A percentile compares a stretch with the other conserved stretches of the same genome.
phyloP scores from a whole-genome alignment of 1,140 invertebrate genomes.

The Bombus huntii region DNA sequence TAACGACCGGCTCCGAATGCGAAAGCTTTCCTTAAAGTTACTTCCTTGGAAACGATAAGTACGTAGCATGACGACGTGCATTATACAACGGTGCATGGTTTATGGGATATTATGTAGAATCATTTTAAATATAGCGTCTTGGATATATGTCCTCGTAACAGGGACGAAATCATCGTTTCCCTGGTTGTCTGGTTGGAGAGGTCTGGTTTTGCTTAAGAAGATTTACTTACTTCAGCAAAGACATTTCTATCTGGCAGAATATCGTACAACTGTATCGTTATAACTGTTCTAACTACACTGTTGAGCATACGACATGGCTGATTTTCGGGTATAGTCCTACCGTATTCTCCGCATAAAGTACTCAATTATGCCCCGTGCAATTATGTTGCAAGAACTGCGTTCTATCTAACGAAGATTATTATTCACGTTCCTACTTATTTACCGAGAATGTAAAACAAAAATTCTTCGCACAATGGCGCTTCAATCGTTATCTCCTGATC shows the following conservation, averaged over 20 bases:
- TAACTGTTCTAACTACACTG: background rate
- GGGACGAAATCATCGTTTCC: background rate
- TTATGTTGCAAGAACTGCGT: background rate
- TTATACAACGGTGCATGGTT: background rate
- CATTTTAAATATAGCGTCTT: background rate
- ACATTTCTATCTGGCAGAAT: background rate
- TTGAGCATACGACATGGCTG: too few species aligned
- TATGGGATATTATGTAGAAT: background rate
- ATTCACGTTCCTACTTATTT: too few species aligned
- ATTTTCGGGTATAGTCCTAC: background rate
- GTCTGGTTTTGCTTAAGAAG: background rate
- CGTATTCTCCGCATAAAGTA: background rate
- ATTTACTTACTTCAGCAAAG: background rate
- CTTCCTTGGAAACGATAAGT: background rate
- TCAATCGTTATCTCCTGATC: background rate
- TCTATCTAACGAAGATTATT: background rate
- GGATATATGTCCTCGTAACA: background rate
- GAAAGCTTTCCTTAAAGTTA: background rate
- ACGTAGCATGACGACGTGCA: background rate
- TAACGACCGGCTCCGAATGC: background rate
- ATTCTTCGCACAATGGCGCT: background rate
- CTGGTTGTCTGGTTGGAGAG: background rate
- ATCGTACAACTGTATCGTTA: background rate
- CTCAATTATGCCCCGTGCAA: background rate
- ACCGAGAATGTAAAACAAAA: background rate